Percentiles rank a stretch among this genome's conserved stretches.
Evolutionary conservation across 2,888 invertebrate genomes (phyloP).

Genomic region (Yponomeuta cagnagella): DNA sequence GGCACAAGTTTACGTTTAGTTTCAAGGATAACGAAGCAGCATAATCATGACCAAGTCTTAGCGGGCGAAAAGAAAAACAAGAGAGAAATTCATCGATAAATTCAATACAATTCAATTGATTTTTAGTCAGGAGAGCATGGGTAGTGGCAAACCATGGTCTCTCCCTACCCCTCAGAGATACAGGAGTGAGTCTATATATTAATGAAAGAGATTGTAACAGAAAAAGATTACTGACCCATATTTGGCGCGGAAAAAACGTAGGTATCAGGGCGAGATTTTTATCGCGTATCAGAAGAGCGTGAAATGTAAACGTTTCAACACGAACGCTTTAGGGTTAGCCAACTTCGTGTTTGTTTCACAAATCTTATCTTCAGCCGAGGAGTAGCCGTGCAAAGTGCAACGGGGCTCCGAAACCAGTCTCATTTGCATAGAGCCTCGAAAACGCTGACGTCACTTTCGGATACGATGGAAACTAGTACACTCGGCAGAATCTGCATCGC

Average conservation of each 20-base stretch:
- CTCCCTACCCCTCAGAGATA: no score
- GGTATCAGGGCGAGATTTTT: slow-evolving; percentile 30
- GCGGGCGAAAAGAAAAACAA: background rate
- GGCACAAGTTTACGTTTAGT: slow-evolving; percentile 2
- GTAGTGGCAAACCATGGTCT: no score
- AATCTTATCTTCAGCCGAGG: slow-evolving; percentile 28
- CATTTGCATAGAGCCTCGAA: background rate
- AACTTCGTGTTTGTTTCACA: slow-evolving; percentile 36
- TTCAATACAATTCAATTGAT: background rate
- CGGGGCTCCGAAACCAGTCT: background rate
- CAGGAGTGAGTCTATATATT: background rate
- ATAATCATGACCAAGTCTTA: background rate
- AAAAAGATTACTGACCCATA: slow-evolving; percentile 12
- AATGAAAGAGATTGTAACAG: slow-evolving; percentile 15
- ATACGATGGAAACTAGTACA: background rate
- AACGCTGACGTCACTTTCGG: background rate
- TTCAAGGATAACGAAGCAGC: slow-evolving; percentile 9
- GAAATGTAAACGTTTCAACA: slow-evolving; percentile 42
- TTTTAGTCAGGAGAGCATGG: no score
- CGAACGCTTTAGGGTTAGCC: slow-evolving; percentile 33
- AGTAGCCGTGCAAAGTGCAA: slow-evolving; percentile 22
- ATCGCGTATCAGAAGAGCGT: slow-evolving; percentile 41
- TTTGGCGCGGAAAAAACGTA: slow-evolving; percentile 15
- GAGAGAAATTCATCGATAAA: background rate
- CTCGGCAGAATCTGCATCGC: background rate